A percentile compares a stretch with the other conserved stretches of the same genome.
Evolutionary conservation across 2,113 vertebrate genomes (phyloP).

Genomic region (Thermophis baileyi): DNA sequence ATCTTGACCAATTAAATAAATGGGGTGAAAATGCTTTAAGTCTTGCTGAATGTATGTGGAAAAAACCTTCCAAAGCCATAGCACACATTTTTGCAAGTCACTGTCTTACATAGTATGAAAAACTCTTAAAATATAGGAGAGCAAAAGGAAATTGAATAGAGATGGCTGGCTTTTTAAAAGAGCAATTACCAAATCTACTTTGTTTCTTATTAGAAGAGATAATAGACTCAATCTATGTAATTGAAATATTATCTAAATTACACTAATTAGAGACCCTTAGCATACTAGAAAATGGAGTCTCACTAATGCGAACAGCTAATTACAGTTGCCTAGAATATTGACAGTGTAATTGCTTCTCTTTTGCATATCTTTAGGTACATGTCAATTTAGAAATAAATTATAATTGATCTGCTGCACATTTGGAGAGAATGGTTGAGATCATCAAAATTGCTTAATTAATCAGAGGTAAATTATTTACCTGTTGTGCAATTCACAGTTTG

Average conservation of each 20-base stretch:
- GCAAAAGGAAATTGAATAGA: constrained; percentile 28
- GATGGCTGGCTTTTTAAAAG: constrained; percentile 18
- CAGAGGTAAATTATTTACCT: constrained; percentile 12
- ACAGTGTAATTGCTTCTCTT: constrained; percentile 49
- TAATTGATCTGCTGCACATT: constrained; percentile 12
- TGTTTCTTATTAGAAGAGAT: constrained; percentile 40
- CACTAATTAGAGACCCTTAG: constrained; percentile 56
- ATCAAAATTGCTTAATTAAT: constrained; percentile 27
- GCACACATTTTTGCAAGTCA: not conserved
- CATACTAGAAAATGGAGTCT: constrained; percentile 49
- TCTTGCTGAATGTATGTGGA: not conserved
- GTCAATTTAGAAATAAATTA: constrained; percentile 46
- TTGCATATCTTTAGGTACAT: constrained; percentile 42
- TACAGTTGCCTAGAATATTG: constrained; percentile 54
- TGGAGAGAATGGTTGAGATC: constrained; percentile 7
- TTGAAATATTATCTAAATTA: constrained; percentile 65
- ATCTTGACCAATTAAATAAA: not conserved
- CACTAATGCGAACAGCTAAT: constrained; percentile 59
- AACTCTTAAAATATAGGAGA: not conserved
- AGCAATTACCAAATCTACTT: constrained; percentile 36
- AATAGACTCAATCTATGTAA: constrained; percentile 52
- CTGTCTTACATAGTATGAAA: not conserved
- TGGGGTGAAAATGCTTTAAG: not conserved
- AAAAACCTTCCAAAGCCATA: not conserved
- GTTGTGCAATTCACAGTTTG: not conserved